These are phyloP conservation scores for Marcusenius ussheri DNA, from an alignment of 2,113 vertebrate genomes.

Conservation along the genomic window DNA sequence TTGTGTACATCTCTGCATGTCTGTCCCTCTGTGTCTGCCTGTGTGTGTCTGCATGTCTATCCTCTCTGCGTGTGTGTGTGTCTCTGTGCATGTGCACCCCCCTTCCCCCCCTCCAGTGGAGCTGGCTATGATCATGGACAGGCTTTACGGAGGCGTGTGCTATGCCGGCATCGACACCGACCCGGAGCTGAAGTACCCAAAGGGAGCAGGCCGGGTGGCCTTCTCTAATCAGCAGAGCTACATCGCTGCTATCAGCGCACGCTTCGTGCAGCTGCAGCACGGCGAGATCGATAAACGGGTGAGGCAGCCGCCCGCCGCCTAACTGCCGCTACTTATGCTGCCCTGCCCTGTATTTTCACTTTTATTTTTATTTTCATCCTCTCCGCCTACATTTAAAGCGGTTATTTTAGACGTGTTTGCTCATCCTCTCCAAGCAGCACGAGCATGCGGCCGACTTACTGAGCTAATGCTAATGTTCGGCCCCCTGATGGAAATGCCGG, in stretches of 20 bases:
- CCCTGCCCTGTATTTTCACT: background rate
- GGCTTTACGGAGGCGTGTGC: conserved; percentile 95
- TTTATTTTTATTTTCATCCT: background rate
- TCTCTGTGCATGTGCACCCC: background rate
- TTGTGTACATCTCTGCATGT: too few relatives aligned
- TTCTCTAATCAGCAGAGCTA: conserved; percentile 99
- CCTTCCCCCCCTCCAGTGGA: conserved; percentile 68
- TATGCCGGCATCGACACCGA: conserved; percentile 98
- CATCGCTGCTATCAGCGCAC: conserved; percentile 98
- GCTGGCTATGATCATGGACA: conserved; percentile 98
- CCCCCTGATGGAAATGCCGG: background rate
- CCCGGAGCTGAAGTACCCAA: conserved; percentile 97
- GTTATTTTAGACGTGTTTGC: background rate
- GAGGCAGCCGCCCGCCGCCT: conserved; percentile 41
- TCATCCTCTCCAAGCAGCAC: background rate
- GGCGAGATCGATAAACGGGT: conserved; percentile 99
- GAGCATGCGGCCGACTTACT: background rate
- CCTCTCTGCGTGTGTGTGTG: background rate
- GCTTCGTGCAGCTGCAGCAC: conserved; percentile 99
- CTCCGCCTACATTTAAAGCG: background rate
- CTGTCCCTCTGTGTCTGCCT: too few relatives aligned
- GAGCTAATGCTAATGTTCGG: background rate
- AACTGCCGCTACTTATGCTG: background rate
- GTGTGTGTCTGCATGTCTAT: too few relatives aligned
- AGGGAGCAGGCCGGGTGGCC: conserved; percentile 93